Conservation (phyloP, 2,797 vertebrate genomes). For the Anguilla marmorata region DNA sequence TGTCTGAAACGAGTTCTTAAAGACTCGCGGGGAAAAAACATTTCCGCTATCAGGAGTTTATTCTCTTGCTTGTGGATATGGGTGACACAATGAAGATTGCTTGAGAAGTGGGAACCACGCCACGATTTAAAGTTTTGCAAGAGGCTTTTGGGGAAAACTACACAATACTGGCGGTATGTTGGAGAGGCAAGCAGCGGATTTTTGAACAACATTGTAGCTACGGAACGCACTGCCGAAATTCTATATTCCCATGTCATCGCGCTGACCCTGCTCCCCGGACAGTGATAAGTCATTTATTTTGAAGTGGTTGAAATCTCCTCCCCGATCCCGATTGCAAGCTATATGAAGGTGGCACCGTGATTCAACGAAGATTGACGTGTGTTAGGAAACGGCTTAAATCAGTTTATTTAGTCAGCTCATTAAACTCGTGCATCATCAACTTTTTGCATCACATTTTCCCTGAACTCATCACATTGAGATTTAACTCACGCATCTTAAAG, state of each 20-base stretch:
- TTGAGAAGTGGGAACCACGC: constrained; percentile 27
- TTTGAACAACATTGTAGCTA: constrained; percentile 62
- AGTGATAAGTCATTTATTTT: constrained; percentile 64
- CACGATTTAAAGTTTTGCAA: constrained; percentile 59
- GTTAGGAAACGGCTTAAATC: constrained; percentile 42
- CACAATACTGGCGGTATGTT: constrained; percentile 42
- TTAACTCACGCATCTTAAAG: constrained; percentile 66
- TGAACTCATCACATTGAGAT: constrained; percentile 67
- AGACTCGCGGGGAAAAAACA: constrained; percentile 31
- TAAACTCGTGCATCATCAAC: constrained; percentile 56
- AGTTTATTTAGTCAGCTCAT: constrained; percentile 52
- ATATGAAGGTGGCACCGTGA: constrained; percentile 63
- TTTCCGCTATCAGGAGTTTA: constrained; percentile 45
- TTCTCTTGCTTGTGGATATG: constrained; percentile 45
- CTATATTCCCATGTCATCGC: constrained; percentile 46
- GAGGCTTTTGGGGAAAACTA: constrained; percentile 31
- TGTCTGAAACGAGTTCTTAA: constrained; percentile 51
- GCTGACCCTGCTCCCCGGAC: constrained; percentile 65
- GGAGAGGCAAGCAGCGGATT: constrained; percentile 61
- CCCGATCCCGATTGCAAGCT: constrained; percentile 45
- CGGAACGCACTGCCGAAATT: constrained; percentile 44
- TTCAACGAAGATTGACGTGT: constrained; percentile 66
- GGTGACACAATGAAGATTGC: constrained; percentile 42
- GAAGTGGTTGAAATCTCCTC: constrained; percentile 60
- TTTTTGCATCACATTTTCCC: constrained; percentile 46